Evolutionary conservation across 2,888 invertebrate species (phyloP).

Genomic region (Frankliniella fusca): DNA sequence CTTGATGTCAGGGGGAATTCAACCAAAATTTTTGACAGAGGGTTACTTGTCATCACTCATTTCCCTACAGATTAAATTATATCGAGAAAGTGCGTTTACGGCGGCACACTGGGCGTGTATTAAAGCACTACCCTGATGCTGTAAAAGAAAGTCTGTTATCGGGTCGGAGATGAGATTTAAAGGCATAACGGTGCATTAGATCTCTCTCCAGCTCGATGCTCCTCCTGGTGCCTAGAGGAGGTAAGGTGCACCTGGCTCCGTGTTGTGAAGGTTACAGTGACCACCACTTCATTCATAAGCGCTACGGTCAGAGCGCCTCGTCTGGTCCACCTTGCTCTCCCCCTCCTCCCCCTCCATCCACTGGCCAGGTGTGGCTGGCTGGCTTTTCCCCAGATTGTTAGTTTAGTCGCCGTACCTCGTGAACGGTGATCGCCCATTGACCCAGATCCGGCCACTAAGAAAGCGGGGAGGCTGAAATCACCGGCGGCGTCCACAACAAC

Average conservation of each 20-base stretch:
- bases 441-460: background rate
- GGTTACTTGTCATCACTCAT: too few species aligned
- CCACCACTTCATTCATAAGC: conserved; percentile 13
- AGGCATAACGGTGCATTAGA: too few species aligned
- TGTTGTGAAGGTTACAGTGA: conserved; percentile 9
- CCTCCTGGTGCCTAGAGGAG: background rate
- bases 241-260: background rate
- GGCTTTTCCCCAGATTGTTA: background rate
- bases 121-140: too few species aligned
- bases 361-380: background rate
- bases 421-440: background rate
- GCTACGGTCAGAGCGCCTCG: background rate
- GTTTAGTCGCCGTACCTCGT: background rate
- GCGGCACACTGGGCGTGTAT: too few species aligned
- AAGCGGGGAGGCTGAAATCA: too few species aligned
- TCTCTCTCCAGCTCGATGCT: too few species aligned
- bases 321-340: background rate
- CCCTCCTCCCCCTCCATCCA: background rate
- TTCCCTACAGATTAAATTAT: too few species aligned
- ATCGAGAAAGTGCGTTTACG: too few species aligned
- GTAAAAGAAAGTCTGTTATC: too few species aligned
- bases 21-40: too few species aligned
- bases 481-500: background rate
- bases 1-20: too few species aligned
- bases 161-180: too few species aligned